Evolutionary conservation across 2,888 invertebrate species (phyloP), one percentile per base, ranked within the genome.

Genomic region (Drosophila nr. medialis): DNA sequence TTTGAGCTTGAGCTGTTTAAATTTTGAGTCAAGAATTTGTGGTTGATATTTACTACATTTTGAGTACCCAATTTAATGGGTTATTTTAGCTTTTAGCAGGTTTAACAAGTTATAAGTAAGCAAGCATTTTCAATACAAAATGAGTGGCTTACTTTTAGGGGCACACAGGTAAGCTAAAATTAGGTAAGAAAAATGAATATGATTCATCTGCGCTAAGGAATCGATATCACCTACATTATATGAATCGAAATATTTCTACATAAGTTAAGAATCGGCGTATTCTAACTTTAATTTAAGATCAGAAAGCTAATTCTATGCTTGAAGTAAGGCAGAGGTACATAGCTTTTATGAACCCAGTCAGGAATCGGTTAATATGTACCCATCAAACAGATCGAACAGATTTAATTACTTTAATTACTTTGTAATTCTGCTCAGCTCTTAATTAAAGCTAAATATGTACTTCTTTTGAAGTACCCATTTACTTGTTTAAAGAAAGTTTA

Each of bases 141-240:
- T 10, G 5, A 27, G 2, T 48, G 18, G 27, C 34, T 34, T 53
- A 34, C 32, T 34, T 53, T 53, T 53, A 53, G 34, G 34, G 10
- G 32, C 21, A 34, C 7, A 32, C 1, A 11, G 11, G 42, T 11
- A 13, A 42, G 2, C 5, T 5, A 3, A n/a, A 21, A 42, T n/a
- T 6, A n/a, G n/a, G n/a, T 40, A 40, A 1, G 0, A n/a, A n/a
- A n/a, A 11, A 5, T n/a, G 0, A 42, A 42, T n/a, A n/a, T n/a
- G n/a, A n/a, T n/a, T n/a, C n/a, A n/a, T n/a, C n/a, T n/a, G n/a
- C n/a, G n/a, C n/a, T n/a, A n/a, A n/a, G 6, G 8, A 18, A n/a
- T n/a, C 38, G 38, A n/a, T 15, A 5, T 34, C 5, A 13, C 13
- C 1, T 0, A 15, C 2, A 18, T 7, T 38, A 18, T 38, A 10